Conservation (phyloP, 2,888 invertebrate species). For the Caenorhabditis panamensis region DNA sequence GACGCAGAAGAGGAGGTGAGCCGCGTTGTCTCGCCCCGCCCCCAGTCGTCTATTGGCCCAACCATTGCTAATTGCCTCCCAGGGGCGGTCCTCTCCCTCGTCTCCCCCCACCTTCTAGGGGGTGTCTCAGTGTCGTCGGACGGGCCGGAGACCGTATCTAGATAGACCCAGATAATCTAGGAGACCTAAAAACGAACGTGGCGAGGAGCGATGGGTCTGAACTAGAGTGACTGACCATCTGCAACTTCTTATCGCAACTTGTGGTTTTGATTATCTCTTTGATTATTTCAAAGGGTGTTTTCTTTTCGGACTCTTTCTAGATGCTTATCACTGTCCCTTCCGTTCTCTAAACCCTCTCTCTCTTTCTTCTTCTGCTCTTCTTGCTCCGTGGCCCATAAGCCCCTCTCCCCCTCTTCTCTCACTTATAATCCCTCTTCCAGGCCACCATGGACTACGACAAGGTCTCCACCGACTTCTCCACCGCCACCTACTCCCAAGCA, state of each 20-base stretch:
- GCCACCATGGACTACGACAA: conserved; percentile 45
- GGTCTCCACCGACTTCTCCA: conserved; percentile 27
- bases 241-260: conserved; percentile 28
- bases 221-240: conserved; percentile 11
- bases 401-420: conserved; percentile 16
- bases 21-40: not conserved
- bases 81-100: conserved; percentile 14
- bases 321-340: conserved; percentile 26
- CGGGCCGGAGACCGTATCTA: conserved; percentile 35
- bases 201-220: too few relatives aligned
- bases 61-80: conserved; percentile 40
- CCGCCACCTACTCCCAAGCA: conserved; percentile 37
- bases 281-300: too few relatives aligned
- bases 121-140: conserved; percentile 23
- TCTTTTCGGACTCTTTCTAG: conserved; percentile 24
- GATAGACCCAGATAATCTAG: conserved; percentile 54
- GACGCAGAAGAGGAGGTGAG: conserved; percentile 1
- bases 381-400: not conserved
- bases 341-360: not conserved
- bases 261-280: conserved; percentile 18
- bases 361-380: not conserved
- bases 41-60: conserved; percentile 30
- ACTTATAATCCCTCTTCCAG: conserved; percentile 18
- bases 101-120: not conserved
- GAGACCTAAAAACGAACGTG: conserved; percentile 14